Evolutionary conservation across 2,888 invertebrate genomes (phyloP).

Genomic region (Sipha maydis): DNA sequence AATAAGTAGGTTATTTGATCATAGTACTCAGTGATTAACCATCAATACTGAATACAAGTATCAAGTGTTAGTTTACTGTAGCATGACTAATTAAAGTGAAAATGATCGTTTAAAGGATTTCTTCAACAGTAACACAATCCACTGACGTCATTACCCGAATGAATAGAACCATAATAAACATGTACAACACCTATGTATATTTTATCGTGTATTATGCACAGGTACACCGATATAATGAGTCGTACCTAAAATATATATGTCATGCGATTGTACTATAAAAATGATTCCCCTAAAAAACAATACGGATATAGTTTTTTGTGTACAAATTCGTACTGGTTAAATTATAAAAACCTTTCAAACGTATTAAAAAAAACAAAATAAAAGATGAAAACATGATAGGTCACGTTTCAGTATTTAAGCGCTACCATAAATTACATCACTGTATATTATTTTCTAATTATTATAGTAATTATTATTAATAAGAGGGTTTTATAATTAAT

Average conservation of each 20-base stretch:
- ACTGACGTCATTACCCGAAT: neutral
- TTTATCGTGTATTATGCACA: neutral
- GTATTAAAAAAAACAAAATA: slow-evolving; percentile 16
- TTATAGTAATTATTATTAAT: neutral
- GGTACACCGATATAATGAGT: neutral
- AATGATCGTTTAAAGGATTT: neutral
- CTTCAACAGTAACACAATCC: neutral
- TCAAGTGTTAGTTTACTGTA: neutral
- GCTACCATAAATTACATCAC: slow-evolving; percentile 12
- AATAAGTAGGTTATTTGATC: neutral
- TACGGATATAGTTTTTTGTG: neutral
- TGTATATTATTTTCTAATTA: slow-evolving; percentile 36
- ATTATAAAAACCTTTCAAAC: slow-evolving; percentile 44
- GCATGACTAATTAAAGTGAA: neutral
- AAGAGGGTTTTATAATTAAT: slow-evolving; percentile 5
- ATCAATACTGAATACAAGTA: neutral
- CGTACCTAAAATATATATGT: slow-evolving; percentile 10
- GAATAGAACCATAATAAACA: neutral
- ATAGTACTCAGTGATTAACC: neutral
- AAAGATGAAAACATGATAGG: slow-evolving; percentile 34
- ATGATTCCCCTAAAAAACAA: slow-evolving; percentile 5
- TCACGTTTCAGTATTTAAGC: slow-evolving; percentile 45
- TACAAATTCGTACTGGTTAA: slow-evolving; percentile 1
- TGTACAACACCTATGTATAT: neutral
- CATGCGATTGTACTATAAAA: slow-evolving; percentile 3